Conservation (phyloP, 2,888 invertebrate genomes). For the Chironomus riparius region DNA sequence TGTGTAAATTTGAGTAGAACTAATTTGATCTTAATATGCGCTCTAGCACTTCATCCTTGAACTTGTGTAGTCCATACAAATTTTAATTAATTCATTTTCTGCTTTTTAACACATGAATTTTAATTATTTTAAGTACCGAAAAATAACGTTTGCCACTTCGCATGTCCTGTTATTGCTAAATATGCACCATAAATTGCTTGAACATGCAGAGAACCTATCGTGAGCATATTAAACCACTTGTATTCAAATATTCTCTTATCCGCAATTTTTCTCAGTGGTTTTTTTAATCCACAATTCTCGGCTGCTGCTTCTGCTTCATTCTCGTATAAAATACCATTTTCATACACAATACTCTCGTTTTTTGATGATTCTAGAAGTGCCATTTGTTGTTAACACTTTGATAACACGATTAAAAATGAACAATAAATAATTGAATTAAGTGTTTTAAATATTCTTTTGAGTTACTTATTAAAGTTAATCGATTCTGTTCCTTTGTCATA, state of each 20-base stretch:
- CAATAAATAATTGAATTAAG: too few relatives aligned
- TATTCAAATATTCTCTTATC: neutral
- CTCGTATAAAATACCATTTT: neutral
- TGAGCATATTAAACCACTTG: neutral
- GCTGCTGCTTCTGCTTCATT: neutral
- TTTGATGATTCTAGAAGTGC: neutral
- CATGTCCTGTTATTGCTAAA: neutral
- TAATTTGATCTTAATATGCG: neutral
- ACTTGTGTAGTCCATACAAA: neutral
- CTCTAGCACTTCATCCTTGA: too few relatives aligned
- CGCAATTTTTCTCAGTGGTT: neutral
- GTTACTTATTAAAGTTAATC: too few relatives aligned
- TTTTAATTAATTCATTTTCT: neutral
- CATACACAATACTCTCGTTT: neutral
- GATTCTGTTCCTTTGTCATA: too few relatives aligned
- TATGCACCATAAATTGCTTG: neutral
- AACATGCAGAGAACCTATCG: neutral
- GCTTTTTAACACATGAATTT: neutral
- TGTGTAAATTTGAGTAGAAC: too few relatives aligned
- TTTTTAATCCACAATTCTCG: neutral
- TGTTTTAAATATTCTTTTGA: too few relatives aligned
- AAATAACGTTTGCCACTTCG: neutral
- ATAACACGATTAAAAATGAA: too few relatives aligned
- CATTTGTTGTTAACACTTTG: neutral
- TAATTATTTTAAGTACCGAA: neutral